Conservation (phyloP, 2,113 vertebrate species). For the Empidonax alnorum region DNA sequence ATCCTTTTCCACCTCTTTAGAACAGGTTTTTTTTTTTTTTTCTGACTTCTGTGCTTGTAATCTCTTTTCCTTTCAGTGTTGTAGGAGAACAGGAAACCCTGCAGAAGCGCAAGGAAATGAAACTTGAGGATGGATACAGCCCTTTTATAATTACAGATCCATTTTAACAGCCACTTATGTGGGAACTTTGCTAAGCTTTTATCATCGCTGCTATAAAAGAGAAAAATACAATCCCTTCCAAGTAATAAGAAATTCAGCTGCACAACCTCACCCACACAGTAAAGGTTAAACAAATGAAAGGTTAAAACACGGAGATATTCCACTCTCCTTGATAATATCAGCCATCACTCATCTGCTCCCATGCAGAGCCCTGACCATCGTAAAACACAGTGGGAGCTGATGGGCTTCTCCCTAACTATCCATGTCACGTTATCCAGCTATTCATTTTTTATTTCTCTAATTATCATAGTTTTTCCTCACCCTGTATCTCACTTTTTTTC, state of each 20-base stretch:
- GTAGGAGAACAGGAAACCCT: neutral
- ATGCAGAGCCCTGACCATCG: neutral
- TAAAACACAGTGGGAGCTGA: neutral
- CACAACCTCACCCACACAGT: neutral
- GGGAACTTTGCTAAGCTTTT: neutral
- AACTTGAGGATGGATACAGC: neutral
- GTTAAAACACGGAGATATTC: neutral
- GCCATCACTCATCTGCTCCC: neutral
- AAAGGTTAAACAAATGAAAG: conserved; percentile 45
- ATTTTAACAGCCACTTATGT: neutral
- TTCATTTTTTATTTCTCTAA: neutral
- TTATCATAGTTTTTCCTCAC: neutral
- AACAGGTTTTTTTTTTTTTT: neutral
- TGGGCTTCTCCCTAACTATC: neutral
- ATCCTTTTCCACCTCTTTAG: neutral
- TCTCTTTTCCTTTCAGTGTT: neutral
- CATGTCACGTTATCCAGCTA: neutral
- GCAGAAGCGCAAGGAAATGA: neutral
- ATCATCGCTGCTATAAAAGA: neutral
- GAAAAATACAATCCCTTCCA: neutral
- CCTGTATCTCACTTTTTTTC: neutral
- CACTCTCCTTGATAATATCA: neutral
- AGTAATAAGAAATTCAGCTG: neutral
- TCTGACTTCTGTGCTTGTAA: neutral
- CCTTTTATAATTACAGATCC: neutral